Conservation (phyloP, 2,113 vertebrate genomes). For the Onychostoma macrolepis region DNA sequence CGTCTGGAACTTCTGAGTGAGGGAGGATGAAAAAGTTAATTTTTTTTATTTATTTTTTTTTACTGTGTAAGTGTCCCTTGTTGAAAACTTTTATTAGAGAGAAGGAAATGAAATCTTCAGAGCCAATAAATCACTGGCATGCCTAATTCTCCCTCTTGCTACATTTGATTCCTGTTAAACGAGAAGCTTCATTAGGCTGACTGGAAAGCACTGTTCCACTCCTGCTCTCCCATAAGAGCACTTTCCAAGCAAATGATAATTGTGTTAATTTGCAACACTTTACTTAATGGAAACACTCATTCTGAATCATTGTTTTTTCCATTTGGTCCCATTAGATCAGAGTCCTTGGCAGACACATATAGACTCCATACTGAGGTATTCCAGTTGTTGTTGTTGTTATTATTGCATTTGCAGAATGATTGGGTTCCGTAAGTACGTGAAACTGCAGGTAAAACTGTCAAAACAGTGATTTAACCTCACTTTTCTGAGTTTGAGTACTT, state of each 20-base stretch:
- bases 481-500: background rate
- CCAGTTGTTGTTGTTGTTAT: background rate
- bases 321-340: background rate
- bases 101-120: conserved; percentile 46
- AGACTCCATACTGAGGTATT: background rate
- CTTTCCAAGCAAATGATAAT: conserved; percentile 46
- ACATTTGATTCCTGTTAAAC: conserved; percentile 45
- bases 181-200: conserved; percentile 51
- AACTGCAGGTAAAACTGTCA: background rate
- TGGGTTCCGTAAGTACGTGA: background rate
- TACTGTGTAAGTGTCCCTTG: background rate
- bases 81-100: conserved; percentile 47
- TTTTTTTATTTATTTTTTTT: conserved; percentile 7
- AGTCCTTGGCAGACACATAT: background rate
- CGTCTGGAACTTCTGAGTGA: background rate
- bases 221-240: conserved; percentile 31
- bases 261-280: conserved; percentile 45
- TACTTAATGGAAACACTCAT: conserved; percentile 49
- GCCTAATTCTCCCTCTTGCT: conserved; percentile 45
- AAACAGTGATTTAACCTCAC: background rate
- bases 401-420: background rate
- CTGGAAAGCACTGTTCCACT: conserved; percentile 34
- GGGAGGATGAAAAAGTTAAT: background rate
- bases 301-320: background rate
- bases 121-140: conserved; percentile 47